Evolutionary conservation across 2,888 invertebrate species (phyloP), one percentile per base, ranked within the genome.

Genomic region (Hydroisotoma schaefferi): DNA sequence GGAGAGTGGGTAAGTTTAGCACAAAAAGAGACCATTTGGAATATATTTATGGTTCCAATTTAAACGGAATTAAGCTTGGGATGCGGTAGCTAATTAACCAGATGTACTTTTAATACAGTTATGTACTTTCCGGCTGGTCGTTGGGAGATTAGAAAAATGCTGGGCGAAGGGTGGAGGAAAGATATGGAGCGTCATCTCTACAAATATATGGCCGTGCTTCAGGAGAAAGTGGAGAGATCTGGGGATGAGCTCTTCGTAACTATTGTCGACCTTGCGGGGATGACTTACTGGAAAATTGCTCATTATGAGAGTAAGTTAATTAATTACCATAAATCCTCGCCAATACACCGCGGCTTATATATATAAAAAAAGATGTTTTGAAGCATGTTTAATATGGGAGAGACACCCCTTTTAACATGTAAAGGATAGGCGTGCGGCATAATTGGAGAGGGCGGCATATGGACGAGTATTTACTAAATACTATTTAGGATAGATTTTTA

Each of bases 261-360:
- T 1, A 57, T 64, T 40, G 53, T 60, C 23, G 63, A 64, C 46
- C 28, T 60, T 37, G 63, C 60, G 18, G 57, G 44, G 38, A 40
- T 64, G 27, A 61, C 64, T 4, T 64, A 64, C 58, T 55, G 61
- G 58, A 64, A 61, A 48, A 25, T 60, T 28, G 64, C 64, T 12
- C 61, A 61, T 55, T 51, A 55, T 43, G 58, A 64, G 58, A 64
- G 54, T 53, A 54, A 23, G 47, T 8, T 10, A 8, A 44, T n/a
- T n/a, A n/a, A 2, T 48, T 18, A 12, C 26, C 6, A 12, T 10
- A 12, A 20, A 12, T 18, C 12, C 20, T 8, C 44, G 44, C n/a
- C n/a, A n/a, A n/a, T n/a, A n/a, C n/a, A n/a, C n/a, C n/a, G n/a
- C n/a, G n/a, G n/a, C n/a, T n/a, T n/a, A n/a, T n/a, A n/a, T n/a